Evolutionary conservation across 2,113 vertebrate genomes (phyloP), one percentile per base, ranked within the genome.

Genomic region (Bolborhynchus lineola): DNA sequence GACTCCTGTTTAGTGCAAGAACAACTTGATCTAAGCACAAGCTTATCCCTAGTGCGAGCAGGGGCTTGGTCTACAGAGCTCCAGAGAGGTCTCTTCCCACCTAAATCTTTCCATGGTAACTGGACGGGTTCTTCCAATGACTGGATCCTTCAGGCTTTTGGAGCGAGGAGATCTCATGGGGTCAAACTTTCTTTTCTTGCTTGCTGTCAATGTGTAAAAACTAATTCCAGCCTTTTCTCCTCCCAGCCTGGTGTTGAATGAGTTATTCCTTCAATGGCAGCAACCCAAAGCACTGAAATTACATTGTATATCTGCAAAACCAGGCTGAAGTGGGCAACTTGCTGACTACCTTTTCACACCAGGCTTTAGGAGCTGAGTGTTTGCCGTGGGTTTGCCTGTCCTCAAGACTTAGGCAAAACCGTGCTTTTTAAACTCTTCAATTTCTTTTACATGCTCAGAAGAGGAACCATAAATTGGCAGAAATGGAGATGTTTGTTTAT

Each of bases 401-500:
- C 83, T 91, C 88, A 74, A 91, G 81, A 24, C 55, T 81, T 28
- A 33, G 50, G 81, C 11, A 91, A 49, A 83, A 81, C 37, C 0
- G 6, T 39, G 28, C 8, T 91, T 92, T 84, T 86, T 37, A 72
- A 89, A 91, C 13, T 17, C 29, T 67, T 70, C 23, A 8, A 44
- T 59, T 46, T 74, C 25, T 76, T 90, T 82, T 59, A 83, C 83
- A 59, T 19, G 94, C 89, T 91, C 84, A 82, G 81, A 86, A 89
- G 50, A 91, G 88, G 80, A 81, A 92, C 92, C 77, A 95, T 95
- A 94, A 82, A 94, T 92, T 84, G 89, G 77, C 90, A 93, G 93
- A 92, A 76, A 93, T 92, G 86, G 96, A 95, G 81, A 55, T 50
- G n/a, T 63, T 81, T 86, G 64, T 63, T 72, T 92, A 57, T 91